A percentile compares a stretch with the other conserved stretches of the same genome.
These are phyloP conservation scores for Planococcus citri DNA, from an alignment of 1,140 invertebrate species.

Conservation along the genomic window DNA sequence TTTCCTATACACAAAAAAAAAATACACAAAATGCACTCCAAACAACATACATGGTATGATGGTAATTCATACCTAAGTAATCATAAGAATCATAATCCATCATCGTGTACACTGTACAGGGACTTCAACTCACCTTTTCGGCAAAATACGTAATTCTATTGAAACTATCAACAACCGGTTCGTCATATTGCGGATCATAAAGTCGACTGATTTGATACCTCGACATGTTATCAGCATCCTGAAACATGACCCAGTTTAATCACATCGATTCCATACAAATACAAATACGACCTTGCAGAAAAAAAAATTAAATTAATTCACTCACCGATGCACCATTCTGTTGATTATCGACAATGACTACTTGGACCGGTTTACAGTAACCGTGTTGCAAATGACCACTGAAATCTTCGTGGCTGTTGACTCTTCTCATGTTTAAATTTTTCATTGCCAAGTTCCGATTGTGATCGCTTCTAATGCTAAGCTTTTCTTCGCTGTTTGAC, in stretches of 20 bases:
- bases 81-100: no score
- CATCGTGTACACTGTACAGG: no score
- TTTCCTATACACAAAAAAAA: no score
- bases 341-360: not conserved
- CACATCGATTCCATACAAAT: no score
- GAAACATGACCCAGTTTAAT: no score
- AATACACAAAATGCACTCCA: no score
- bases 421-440: constrained; percentile 42
- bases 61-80: no score
- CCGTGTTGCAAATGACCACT: constrained; percentile 21
- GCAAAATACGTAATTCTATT: not conserved
- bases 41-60: no score
- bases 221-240: not conserved
- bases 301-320: not conserved
- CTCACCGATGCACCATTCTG: not conserved
- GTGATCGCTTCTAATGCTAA: constrained; percentile 27
- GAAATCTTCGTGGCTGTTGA: constrained; percentile 52
- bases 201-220: not conserved
- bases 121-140: not conserved
- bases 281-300: no score
- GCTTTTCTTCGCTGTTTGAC: constrained; percentile 32
- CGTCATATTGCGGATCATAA: not conserved
- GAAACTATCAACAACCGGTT: constrained; percentile 10
- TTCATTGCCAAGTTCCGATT: constrained; percentile 28
- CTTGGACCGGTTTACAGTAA: not conserved